Percentiles rank a stretch among this genome's conserved stretches.
phyloP scores from a whole-genome alignment of 2,888 invertebrate genomes.

The Pseudoips prasinana region DNA sequence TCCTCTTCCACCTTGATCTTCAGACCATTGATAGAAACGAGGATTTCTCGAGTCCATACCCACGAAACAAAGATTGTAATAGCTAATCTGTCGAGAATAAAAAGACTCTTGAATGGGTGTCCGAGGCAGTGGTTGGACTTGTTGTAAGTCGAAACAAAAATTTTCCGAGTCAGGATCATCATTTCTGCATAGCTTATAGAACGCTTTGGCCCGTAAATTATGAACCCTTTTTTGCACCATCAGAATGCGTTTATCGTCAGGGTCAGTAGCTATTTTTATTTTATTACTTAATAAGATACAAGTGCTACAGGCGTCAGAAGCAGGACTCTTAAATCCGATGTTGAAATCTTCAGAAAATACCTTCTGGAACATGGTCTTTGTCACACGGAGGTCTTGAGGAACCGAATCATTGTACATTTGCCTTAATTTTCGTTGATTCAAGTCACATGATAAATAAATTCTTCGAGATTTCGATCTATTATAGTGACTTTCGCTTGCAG shows the following conservation, averaged over 20 bases:
- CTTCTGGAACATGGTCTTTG: conserved; percentile 19
- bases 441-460: conserved; percentile 25
- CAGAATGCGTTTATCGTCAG: conserved; percentile 12
- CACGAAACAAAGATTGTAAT: conserved; percentile 29
- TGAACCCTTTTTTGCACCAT: conserved; percentile 23
- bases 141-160: conserved; percentile 28
- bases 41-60: conserved; percentile 26
- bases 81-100: conserved; percentile 22
- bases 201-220: conserved; percentile 24
- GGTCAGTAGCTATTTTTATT: conserved; percentile 14
- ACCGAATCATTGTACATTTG: conserved; percentile 30
- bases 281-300: conserved; percentile 23
- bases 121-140: conserved; percentile 23
- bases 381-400: conserved; percentile 6
- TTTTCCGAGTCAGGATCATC: conserved; percentile 9
- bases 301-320: conserved; percentile 29
- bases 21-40: conserved; percentile 13
- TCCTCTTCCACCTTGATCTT: conserved; percentile 16
- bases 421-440: conserved; percentile 28
- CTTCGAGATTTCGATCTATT: conserved; percentile 31
- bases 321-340: conserved; percentile 22
- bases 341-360: conserved; percentile 19
- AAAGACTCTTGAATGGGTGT: conserved; percentile 27
- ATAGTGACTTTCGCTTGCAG: conserved; percentile 35
- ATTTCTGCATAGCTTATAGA: conserved; percentile 21